These are phyloP conservation scores for Sebastes diploproa DNA, from an alignment of 2,797 vertebrate species.

Conservation along the genomic window DNA sequence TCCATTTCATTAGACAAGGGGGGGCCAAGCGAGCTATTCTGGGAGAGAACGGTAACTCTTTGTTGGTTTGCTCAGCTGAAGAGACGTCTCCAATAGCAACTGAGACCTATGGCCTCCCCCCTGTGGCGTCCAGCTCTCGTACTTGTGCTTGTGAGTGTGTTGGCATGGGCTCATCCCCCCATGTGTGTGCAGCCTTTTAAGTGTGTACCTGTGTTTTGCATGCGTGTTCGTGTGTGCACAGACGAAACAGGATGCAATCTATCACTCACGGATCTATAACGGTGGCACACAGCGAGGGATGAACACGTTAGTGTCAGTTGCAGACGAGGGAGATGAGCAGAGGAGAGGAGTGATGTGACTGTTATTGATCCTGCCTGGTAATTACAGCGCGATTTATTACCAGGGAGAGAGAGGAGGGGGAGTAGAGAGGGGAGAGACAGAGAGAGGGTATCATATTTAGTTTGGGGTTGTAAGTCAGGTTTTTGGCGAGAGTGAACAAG, in stretches of 20 bases:
- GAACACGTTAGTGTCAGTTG: slow-evolving; percentile 79
- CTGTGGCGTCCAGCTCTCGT: slow-evolving; percentile 35
- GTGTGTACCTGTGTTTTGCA: slow-evolving; percentile 47
- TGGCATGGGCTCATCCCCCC: not conserved
- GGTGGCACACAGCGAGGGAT: slow-evolving; percentile 62
- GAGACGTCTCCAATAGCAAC: slow-evolving; percentile 77
- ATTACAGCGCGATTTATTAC: slow-evolving; percentile 83
- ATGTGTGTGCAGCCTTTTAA: slow-evolving; percentile 6
- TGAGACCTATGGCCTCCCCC: slow-evolving; percentile 66
- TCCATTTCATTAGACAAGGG: slow-evolving; percentile 56
- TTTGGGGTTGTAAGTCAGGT: slow-evolving; percentile 85
- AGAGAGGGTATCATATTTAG: slow-evolving; percentile 82
- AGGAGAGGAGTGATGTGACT: slow-evolving; percentile 78
- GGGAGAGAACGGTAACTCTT: slow-evolving; percentile 64
- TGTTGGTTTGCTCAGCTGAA: slow-evolving; percentile 56
- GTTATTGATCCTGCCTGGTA: slow-evolving; percentile 78
- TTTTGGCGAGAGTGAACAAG: slow-evolving; percentile 82
- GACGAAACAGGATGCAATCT: slow-evolving; percentile 55
- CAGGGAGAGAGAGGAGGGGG: slow-evolving; percentile 29
- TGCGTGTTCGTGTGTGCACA: slow-evolving; percentile 10
- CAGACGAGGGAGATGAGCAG: slow-evolving; percentile 61
- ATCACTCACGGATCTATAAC: slow-evolving; percentile 69
- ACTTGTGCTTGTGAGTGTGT: slow-evolving; percentile 13
- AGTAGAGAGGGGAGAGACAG: slow-evolving; percentile 2
- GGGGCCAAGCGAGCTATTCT: slow-evolving; percentile 66